Conservation (phyloP, 2,888 invertebrate species). For the Pseudolycoriella hygida region DNA sequence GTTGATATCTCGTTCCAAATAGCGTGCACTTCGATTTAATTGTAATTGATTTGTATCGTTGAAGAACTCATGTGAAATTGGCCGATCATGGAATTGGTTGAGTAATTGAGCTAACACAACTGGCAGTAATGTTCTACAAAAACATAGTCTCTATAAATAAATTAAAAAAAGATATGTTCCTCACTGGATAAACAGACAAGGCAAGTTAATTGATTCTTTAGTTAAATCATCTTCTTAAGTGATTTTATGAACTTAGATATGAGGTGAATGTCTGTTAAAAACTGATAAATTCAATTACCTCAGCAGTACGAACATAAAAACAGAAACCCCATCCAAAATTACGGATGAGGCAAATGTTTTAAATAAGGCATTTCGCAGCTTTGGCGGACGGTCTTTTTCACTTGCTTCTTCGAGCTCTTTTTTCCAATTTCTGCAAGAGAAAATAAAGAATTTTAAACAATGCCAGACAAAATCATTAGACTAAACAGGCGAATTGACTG, state of each 20-base stretch:
- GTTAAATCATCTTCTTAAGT: too few relatives aligned
- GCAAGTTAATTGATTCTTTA: too few relatives aligned
- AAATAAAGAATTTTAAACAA: too few relatives aligned
- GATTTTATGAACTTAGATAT: neutral
- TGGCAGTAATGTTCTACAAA: conserved; percentile 24
- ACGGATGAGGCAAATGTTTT: conserved; percentile 52
- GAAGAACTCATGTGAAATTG: neutral
- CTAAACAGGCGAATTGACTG: too few relatives aligned
- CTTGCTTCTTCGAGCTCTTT: conserved; percentile 40
- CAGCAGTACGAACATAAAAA: conserved; percentile 28
- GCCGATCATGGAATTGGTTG: conserved; percentile 21
- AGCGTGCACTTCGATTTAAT: conserved; percentile 6
- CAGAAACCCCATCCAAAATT: conserved; percentile 42
- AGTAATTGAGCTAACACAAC: conserved; percentile 26
- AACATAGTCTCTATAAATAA: too few relatives aligned
- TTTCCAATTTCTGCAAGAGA: conserved; percentile 42
- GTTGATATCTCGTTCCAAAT: neutral
- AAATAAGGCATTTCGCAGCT: conserved; percentile 43
- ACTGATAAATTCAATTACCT: conserved; percentile 19
- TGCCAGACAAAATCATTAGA: too few relatives aligned
- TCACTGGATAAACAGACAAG: too few relatives aligned
- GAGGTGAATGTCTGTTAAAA: too few relatives aligned
- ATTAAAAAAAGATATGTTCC: too few relatives aligned
- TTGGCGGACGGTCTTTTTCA: conserved; percentile 38
- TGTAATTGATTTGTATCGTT: conserved; percentile 2